Evolutionary conservation across 2,113 vertebrate species (phyloP).

Genomic region (Otus sunia): DNA sequence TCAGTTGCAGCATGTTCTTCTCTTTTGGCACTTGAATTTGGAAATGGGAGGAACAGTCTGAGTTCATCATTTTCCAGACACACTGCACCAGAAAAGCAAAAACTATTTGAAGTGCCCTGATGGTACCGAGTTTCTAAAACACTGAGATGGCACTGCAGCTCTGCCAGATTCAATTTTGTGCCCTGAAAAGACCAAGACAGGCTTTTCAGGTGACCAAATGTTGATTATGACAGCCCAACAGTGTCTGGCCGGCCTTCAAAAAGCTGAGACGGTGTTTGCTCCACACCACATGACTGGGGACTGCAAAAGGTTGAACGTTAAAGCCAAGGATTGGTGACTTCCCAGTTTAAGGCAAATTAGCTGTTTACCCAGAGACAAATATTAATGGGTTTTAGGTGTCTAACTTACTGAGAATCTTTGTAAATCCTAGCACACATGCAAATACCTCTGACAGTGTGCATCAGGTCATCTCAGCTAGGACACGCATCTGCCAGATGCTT

Average conservation of each 20-base stretch:
- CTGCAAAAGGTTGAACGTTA: background rate
- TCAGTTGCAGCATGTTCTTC: conserved; percentile 14
- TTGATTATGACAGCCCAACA: background rate
- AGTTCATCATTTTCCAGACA: background rate
- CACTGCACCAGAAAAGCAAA: background rate
- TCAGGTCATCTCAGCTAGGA: background rate
- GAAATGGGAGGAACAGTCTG: background rate
- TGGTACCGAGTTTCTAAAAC: background rate
- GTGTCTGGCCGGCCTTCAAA: background rate
- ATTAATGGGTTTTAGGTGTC: background rate
- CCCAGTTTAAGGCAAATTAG: background rate
- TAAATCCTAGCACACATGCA: background rate
- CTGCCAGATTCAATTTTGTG: background rate
- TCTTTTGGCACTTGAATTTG: conserved; percentile 42
- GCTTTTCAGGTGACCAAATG: background rate
- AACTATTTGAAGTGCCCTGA: background rate
- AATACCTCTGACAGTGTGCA: background rate
- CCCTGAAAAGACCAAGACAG: background rate
- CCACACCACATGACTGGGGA: background rate
- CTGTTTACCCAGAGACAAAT: background rate
- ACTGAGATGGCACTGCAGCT: background rate
- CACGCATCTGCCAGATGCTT: background rate
- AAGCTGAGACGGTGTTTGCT: background rate
- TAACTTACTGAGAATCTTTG: background rate
- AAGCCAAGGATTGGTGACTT: background rate